Base-by-base conservation (phyloP, 2,888 invertebrate species). In the Mellilla xanthometata region DNA sequence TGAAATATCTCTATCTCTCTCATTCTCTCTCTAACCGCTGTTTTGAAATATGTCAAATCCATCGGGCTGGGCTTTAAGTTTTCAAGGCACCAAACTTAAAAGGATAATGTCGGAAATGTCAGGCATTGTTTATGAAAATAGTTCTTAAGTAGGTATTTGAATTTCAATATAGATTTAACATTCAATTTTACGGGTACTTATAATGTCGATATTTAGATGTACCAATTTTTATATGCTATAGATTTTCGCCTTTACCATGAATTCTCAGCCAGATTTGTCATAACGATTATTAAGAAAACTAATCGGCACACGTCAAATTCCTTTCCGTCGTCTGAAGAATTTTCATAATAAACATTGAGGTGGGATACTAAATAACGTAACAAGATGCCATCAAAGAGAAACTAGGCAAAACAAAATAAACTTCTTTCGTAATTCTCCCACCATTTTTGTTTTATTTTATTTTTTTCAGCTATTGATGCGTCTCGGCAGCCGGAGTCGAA, bases 401-500 rank as follows among this genome's bases (percentile, higher is more conserved):
- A 48, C 52, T 62, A 59, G 31, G 41, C 24, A 54, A 54, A 62
- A 57, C 53, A 66, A 66, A 72, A 68, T 72, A 70, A 72, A 72
- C 66, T 44, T 60, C 65, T 78, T 73, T 75, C 71, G 74, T 72
- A 75, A 76, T 63, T 61, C 62, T 49, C 47, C 57, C 56, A 64
- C 70, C 69, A 76, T 78, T 79, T 76, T 71, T 57, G 26, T 40
- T 45, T 39, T 45, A 30, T 27, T 30, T 39, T n/a, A 39, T 39
- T 45, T 31, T 23, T 38, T 8, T 24, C 55, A 52, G 56, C 61
- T 64, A 83, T 79, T 81, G 85, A 83, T 78, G 73, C 60, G 65
- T 67, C 69, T 56, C 67, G 71, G 73, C 81, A 79, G 81, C 81
- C 81, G 36, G 36, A 19, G 28, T 27, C 8, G 72, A 79, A 85